These are phyloP conservation scores for Actinia equina DNA, from an alignment of 64 coral and sea anemone genomes.

Conservation along the genomic window DNA sequence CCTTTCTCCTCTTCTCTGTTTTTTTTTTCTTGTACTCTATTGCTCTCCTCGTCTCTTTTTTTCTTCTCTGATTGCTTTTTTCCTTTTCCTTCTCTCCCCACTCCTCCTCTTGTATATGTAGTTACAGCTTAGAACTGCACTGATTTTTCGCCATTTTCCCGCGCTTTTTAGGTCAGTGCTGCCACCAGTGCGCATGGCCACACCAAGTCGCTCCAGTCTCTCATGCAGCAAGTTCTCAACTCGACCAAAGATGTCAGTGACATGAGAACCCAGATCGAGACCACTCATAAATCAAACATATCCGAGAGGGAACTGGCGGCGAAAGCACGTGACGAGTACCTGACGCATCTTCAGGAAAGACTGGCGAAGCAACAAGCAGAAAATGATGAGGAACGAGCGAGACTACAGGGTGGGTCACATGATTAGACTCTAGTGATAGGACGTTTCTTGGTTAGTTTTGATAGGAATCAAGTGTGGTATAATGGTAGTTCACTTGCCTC, in stretches of 20 bases:
- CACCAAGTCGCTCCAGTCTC: slow-evolving; percentile 91
- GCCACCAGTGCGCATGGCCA: slow-evolving; percentile 77
- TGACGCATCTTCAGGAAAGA: slow-evolving; percentile 84
- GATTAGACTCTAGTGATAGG: neutral
- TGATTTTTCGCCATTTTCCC: neutral
- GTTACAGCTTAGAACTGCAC: too few relatives aligned
- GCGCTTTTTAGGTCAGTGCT: slow-evolving; percentile 40
- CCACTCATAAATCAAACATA: slow-evolving; percentile 73
- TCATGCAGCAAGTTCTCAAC: slow-evolving; percentile 93
- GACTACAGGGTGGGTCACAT: slow-evolving; percentile 58
- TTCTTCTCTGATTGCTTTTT: neutral
- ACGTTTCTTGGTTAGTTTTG: too few relatives aligned
- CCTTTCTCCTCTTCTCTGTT: neutral
- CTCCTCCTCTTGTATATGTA: neutral
- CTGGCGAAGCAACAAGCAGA: slow-evolving; percentile 85
- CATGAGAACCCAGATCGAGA: slow-evolving; percentile 77
- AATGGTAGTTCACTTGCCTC: too few relatives aligned
- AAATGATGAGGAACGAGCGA: slow-evolving; percentile 84
- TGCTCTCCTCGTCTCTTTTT: neutral
- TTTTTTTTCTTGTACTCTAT: too few relatives aligned
- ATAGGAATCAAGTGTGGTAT: too few relatives aligned
- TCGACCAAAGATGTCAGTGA: slow-evolving; percentile 86
- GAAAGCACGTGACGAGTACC: slow-evolving; percentile 83
- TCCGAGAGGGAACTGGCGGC: slow-evolving; percentile 84
- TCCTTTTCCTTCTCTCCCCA: neutral